Percentiles rank a stretch among this genome's conserved stretches.
Evolutionary conservation across 2,797 vertebrate genomes (phyloP).

Genomic region (Cetoscarus ocellatus): DNA sequence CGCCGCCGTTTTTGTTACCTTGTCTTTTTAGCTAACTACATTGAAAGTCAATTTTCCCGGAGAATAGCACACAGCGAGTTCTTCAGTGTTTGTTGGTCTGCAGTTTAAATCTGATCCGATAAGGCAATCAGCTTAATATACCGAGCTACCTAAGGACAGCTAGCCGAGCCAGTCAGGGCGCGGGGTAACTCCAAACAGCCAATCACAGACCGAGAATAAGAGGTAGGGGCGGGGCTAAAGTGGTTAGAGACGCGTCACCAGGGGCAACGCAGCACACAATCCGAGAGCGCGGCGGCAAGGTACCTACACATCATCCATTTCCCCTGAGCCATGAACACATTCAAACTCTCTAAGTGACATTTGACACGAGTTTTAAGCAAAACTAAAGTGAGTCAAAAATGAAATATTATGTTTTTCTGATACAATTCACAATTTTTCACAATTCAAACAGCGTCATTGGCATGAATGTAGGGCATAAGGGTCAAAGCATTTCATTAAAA

Average conservation of each 20-base stretch:
- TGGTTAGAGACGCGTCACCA: constrained; percentile 81
- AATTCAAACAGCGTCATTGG: too few species aligned
- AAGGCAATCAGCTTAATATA: constrained; percentile 87
- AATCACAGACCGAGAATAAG: constrained; percentile 54
- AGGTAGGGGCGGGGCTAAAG: constrained; percentile 43
- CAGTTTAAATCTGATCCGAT: constrained; percentile 79
- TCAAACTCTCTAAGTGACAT: too few species aligned
- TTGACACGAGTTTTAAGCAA: too few species aligned
- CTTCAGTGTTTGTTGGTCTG: constrained; percentile 39
- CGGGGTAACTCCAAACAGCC: constrained; percentile 30
- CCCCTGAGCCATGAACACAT: too few species aligned
- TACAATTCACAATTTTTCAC: too few species aligned
- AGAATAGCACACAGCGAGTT: constrained; percentile 36
- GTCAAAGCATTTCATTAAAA: too few species aligned
- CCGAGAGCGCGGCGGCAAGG: background rate
- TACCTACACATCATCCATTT: too few species aligned
- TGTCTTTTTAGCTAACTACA: constrained; percentile 16
- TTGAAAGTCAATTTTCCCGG: constrained; percentile 6
- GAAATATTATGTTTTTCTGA: too few species aligned
- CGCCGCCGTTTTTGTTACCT: constrained; percentile 19
- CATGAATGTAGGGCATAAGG: too few species aligned
- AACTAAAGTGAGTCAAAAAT: too few species aligned
- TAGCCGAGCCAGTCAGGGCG: constrained; percentile 43
- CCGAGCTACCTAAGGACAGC: constrained; percentile 59
- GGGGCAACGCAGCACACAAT: constrained; percentile 71